Evolutionary conservation across 2,888 invertebrate species (phyloP).

Genomic region (Cacoxenus indagator): DNA sequence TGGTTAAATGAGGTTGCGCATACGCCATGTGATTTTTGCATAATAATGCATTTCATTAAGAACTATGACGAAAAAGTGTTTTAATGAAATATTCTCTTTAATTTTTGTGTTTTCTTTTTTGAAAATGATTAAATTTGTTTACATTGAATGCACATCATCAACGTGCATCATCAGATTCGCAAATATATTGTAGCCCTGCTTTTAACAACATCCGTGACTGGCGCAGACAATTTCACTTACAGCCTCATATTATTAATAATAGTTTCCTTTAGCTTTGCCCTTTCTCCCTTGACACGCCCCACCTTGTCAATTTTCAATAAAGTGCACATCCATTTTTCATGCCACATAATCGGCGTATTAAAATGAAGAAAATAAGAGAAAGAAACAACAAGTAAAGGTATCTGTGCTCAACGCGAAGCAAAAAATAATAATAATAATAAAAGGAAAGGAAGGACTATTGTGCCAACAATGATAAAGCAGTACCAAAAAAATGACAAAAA

Average conservation of each 20-base stretch:
- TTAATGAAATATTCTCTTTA: background rate
- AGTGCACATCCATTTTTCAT: slow-evolving; percentile 54
- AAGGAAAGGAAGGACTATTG: slow-evolving; percentile 11
- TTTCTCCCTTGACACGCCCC: background rate
- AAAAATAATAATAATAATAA: slow-evolving; percentile 16
- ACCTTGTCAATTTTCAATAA: slow-evolving; percentile 12
- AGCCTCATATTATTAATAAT: slow-evolving; percentile 8
- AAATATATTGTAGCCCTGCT: no score
- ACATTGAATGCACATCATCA: background rate
- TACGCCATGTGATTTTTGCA: background rate
- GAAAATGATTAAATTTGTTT: background rate
- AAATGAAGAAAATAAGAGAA: slow-evolving; percentile 36
- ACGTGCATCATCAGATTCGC: no score
- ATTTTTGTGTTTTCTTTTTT: background rate
- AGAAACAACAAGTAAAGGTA: slow-evolving; percentile 33
- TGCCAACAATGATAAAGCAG: background rate
- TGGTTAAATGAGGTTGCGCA: background rate
- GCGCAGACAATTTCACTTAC: background rate
- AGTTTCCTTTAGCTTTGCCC: background rate
- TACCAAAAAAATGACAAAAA: background rate
- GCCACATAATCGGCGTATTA: slow-evolving; percentile 36
- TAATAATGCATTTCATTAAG: background rate
- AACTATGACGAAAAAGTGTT: background rate
- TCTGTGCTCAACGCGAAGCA: no score
- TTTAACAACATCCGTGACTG: background rate